These are phyloP conservation scores for Ischnura elegans DNA, from an alignment of 2,888 invertebrate genomes.

Conservation along the genomic window DNA sequence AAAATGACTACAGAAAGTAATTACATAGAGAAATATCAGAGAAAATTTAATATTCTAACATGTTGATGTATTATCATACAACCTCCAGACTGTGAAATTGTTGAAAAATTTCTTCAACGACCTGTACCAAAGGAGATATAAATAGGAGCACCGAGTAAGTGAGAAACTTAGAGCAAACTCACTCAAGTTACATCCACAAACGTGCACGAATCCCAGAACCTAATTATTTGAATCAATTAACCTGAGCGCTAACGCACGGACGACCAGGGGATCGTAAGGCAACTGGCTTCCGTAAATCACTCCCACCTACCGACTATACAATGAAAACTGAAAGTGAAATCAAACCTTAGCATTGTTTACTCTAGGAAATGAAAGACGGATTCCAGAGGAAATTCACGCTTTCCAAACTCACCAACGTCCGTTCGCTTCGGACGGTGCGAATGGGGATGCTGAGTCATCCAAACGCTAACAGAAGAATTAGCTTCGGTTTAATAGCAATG, in stretches of 20 bases:
- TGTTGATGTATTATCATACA: no score
- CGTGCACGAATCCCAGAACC: neutral
- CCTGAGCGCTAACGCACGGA: neutral
- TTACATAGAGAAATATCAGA: no score
- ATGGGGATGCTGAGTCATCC: neutral
- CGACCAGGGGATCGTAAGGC: neutral
- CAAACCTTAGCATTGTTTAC: neutral
- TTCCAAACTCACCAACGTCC: neutral
- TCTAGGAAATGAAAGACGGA: neutral
- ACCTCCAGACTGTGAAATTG: no score
- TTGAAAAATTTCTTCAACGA: no score
- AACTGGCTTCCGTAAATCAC: neutral
- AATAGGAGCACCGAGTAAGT: no score
- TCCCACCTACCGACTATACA: neutral
- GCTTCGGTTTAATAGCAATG: neutral
- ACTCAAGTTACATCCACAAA: no score
- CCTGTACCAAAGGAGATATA: no score
- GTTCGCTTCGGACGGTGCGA: neutral
- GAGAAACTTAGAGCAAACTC: no score
- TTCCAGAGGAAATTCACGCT: neutral
- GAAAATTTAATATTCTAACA: no score
- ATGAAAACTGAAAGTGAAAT: constrained; percentile 11
- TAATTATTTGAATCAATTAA: neutral
- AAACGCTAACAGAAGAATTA: neutral
- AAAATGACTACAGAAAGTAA: no score